Evolutionary conservation across 2,113 vertebrate species (phyloP).

Genomic region (Trichomycterus rosablanca): DNA sequence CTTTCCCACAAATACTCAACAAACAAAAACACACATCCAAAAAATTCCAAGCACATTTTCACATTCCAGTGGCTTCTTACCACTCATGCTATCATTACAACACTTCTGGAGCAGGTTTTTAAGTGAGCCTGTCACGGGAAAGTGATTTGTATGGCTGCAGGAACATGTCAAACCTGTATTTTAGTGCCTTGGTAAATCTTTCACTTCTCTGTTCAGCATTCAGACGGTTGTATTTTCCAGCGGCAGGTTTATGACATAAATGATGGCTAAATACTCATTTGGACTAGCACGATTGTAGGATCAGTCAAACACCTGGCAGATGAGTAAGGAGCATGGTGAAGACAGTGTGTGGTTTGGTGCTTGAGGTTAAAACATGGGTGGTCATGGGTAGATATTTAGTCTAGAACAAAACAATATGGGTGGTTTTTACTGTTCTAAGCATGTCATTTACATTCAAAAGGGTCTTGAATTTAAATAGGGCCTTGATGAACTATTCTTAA

Average conservation of each 20-base stretch:
- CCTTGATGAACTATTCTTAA: too few relatives aligned
- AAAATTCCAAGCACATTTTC: slow-evolving; percentile 16
- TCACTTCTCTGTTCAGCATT: neutral
- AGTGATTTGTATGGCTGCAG: slow-evolving; percentile 21
- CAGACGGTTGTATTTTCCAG: neutral
- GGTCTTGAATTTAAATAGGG: too few relatives aligned
- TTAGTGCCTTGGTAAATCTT: slow-evolving; percentile 12
- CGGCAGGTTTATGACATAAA: slow-evolving; percentile 10
- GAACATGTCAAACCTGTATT: slow-evolving; percentile 18
- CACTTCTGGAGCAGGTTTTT: slow-evolving; percentile 1
- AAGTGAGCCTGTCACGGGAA: neutral
- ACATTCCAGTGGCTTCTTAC: neutral
- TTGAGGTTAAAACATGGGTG: neutral
- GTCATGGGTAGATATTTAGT: too few relatives aligned
- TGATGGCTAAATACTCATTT: neutral
- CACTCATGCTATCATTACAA: neutral
- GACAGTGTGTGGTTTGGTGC: neutral
- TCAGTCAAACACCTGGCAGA: too few relatives aligned
- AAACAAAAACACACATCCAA: slow-evolving; percentile 4
- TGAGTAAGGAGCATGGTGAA: neutral
- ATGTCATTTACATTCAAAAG: too few relatives aligned
- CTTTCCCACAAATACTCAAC: neutral
- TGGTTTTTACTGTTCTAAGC: too few relatives aligned
- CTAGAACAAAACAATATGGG: too few relatives aligned
- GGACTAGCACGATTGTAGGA: neutral